Conservation (phyloP, 2,888 invertebrate species). For the Galerucella pusilla region DNA sequence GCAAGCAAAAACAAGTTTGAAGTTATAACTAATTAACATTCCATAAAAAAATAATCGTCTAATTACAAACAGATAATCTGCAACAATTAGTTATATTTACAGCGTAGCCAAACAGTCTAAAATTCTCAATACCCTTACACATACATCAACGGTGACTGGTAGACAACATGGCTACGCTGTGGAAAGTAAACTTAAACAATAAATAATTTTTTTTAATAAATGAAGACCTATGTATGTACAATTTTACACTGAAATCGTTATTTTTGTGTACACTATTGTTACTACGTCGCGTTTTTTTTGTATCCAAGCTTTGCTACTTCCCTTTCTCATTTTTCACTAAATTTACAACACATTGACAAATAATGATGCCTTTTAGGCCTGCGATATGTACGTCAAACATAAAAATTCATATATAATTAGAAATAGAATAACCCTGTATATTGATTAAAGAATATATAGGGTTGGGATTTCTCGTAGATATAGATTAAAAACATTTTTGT, state of each 20-base stretch:
- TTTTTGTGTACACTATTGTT: slow-evolving; percentile 42
- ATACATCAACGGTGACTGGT: neutral
- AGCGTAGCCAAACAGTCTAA: slow-evolving; percentile 4
- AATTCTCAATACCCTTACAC: neutral
- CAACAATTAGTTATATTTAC: slow-evolving; percentile 7
- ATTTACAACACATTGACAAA: slow-evolving; percentile 47
- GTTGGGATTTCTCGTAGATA: neutral
- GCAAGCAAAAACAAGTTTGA: slow-evolving; percentile 14
- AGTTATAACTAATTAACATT: slow-evolving; percentile 34
- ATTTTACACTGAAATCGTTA: slow-evolving; percentile 53
- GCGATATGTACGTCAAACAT: slow-evolving; percentile 52
- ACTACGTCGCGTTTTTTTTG: slow-evolving; percentile 48
- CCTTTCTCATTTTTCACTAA: slow-evolving; percentile 38
- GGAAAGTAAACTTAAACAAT: neutral
- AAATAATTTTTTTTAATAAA: slow-evolving; percentile 28
- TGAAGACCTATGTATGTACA: slow-evolving; percentile 57
- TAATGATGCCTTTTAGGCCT: slow-evolving; percentile 54
- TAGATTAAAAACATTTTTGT: neutral
- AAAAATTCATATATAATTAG: slow-evolving; percentile 16
- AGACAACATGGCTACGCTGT: slow-evolving; percentile 4
- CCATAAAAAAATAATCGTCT: slow-evolving; percentile 31
- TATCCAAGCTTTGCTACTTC: slow-evolving; percentile 44
- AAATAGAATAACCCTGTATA: slow-evolving; percentile 10
- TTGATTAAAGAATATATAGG: neutral
- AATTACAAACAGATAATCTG: slow-evolving; percentile 13